phyloP scores from a whole-genome alignment of 2,797 vertebrate genomes.

The Enteromius radiatus region DNA sequence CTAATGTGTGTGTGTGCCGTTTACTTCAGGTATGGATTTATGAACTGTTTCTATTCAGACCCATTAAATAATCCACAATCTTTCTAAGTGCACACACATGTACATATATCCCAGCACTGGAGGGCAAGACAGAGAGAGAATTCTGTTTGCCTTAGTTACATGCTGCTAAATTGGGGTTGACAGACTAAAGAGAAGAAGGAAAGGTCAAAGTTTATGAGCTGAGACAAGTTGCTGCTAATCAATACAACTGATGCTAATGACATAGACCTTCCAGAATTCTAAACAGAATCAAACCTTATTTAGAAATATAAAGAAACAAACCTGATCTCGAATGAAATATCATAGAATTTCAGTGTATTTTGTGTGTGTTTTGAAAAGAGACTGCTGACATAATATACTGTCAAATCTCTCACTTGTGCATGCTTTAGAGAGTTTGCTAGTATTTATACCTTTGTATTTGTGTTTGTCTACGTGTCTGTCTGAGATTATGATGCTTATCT shows the following conservation, averaged over 20 bases:
- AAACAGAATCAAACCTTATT: not conserved
- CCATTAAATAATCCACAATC: conserved; percentile 11
- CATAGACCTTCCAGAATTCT: not conserved
- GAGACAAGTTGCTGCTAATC: conserved; percentile 27
- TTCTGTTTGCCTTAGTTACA: conserved; percentile 8
- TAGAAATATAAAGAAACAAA: not conserved
- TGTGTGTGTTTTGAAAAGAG: not conserved
- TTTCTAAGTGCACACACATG: conserved; percentile 11
- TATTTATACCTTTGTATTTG: not conserved
- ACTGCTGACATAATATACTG: not conserved
- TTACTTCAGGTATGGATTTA: conserved; percentile 28
- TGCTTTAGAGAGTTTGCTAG: not conserved
- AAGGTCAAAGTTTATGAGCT: conserved; percentile 37
- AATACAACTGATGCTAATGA: conserved; percentile 21
- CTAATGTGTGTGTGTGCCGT: not conserved
- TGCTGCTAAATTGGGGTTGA: not conserved
- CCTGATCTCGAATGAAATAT: not conserved
- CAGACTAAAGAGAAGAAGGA: not conserved
- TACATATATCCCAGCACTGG: not conserved
- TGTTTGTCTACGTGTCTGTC: not conserved
- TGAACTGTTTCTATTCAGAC: conserved; percentile 11
- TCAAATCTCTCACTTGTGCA: not conserved
- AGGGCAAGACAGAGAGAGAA: not conserved
- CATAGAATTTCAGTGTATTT: not conserved
- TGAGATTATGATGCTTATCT: not conserved